Evolutionary conservation across 2,113 vertebrate genomes (phyloP), one percentile per base, ranked within the genome.

Genomic region (Engystomops pustulosus): DNA sequence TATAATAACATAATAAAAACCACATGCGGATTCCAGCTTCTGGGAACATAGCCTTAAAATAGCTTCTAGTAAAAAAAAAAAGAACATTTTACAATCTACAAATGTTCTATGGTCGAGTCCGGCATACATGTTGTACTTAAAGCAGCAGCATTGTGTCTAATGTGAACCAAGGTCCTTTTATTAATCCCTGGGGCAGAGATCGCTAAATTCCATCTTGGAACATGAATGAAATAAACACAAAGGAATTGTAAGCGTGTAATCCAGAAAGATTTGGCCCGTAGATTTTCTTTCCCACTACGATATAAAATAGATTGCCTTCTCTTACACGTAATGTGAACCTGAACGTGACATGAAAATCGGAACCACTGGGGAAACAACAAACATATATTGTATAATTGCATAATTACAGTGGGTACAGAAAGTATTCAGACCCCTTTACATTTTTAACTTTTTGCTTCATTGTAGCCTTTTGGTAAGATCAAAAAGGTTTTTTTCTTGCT

Each of bases 151-250:
- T 49, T 51, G 25, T 32, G 25, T 74, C 44, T 51, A 20, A 3
- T 17, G 6, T 75, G 25, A 75, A 7, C 25, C 8, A 6, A 47
- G 25, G 45, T 75, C 41, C 11, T 23, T 10, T 49, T 75, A 75
- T 51, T 75, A 51, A 49, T 20, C 27, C 45, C 71, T 32, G 45
- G 71, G 71, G 45, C 71, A 75, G 15, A 75, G 15, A 75, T 30
- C 25, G 4, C 25, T 75, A 18, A 49, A 51, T 75, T 75, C 15
- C 8, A 11, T 49, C 14, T 51, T 51, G 45, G 71, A 75, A 51
- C 44, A 45, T 75, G 7, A 47, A 75, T 30, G 44, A 25, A 32
- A 32, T 17, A 51, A 75, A 51, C 45, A 75, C 71, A 75, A 51
- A 17, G 6, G 5, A 6, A 74, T 49, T 74, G 70, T 17, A 74